Percentiles rank a stretch among this genome's conserved stretches.
phyloP scores from a whole-genome alignment of 37 sponge, comb jelly and placozoan species.

The Amphimedon queenslandica region DNA sequence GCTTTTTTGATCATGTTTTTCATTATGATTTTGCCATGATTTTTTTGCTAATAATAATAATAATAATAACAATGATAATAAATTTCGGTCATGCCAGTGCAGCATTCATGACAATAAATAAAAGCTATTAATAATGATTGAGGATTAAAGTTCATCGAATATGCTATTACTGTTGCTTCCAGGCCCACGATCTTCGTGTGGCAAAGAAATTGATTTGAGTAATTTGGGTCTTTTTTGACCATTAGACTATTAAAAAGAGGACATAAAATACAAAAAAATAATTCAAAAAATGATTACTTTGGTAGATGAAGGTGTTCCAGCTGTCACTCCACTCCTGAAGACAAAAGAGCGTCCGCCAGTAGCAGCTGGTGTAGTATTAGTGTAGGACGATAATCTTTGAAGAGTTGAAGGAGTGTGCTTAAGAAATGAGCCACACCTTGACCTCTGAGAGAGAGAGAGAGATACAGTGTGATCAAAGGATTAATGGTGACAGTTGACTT shows the following conservation, averaged over 20 bases:
- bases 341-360: constrained; percentile 46
- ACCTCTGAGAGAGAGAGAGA: not conserved
- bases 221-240: constrained; percentile 29
- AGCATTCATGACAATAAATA: too few species aligned
- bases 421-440: constrained; percentile 61
- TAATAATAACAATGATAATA: too few species aligned
- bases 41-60: too few species aligned
- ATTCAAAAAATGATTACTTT: not conserved
- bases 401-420: constrained; percentile 30
- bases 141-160: too few species aligned
- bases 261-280: not conserved
- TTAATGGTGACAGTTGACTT: not conserved
- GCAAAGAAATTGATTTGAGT: constrained; percentile 8
- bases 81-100: too few species aligned
- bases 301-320: not conserved
- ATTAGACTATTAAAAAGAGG: too few species aligned
- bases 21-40: too few species aligned
- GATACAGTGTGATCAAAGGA: not conserved
- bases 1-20: too few species aligned
- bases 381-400: constrained; percentile 30
- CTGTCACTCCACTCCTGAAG: constrained; percentile 61
- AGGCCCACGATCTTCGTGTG: too few species aligned
- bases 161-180: too few species aligned
- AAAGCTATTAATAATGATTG: too few species aligned
- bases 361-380: constrained; percentile 20